These are phyloP conservation scores for Dendropsophus ebraccatus DNA, from an alignment of 2,113 vertebrate genomes.

Conservation along the genomic window DNA sequence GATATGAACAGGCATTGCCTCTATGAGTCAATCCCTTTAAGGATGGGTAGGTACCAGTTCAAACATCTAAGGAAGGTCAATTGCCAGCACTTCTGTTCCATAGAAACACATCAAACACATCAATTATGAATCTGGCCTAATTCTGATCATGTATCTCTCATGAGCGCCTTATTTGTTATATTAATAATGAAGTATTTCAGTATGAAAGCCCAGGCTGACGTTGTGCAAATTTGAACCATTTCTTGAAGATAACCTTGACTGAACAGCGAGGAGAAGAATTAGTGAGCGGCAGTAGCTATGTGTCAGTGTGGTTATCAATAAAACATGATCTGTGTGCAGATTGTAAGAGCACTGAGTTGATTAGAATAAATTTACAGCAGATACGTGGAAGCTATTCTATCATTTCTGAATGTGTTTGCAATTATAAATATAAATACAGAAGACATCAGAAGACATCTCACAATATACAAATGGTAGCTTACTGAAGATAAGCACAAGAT, in stretches of 20 bases:
- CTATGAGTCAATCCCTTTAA: too few relatives aligned
- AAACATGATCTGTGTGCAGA: slow-evolving; percentile 23
- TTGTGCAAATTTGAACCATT: not conserved
- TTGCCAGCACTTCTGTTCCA: too few relatives aligned
- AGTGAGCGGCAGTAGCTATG: not conserved
- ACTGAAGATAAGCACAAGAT: not conserved
- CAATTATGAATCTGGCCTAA: not conserved
- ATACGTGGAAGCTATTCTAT: not conserved
- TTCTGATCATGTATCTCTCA: not conserved
- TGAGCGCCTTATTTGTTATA: not conserved
- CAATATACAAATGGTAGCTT: not conserved
- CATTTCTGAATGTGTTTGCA: slow-evolving; percentile 19
- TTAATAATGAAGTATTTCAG: not conserved
- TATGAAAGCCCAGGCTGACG: not conserved
- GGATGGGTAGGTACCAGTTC: too few relatives aligned
- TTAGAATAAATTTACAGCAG: slow-evolving; percentile 15
- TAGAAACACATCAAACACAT: not conserved
- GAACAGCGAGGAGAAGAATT: not conserved
- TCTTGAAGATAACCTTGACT: slow-evolving; percentile 23
- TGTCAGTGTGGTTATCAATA: slow-evolving; percentile 19
- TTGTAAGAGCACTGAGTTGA: slow-evolving; percentile 11
- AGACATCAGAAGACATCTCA: not conserved
- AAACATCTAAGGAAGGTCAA: too few relatives aligned
- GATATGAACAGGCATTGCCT: too few relatives aligned
- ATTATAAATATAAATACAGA: slow-evolving; percentile 21